Evolutionary conservation across 2,888 invertebrate genomes (phyloP).

Genomic region (Plebejus melissa): DNA sequence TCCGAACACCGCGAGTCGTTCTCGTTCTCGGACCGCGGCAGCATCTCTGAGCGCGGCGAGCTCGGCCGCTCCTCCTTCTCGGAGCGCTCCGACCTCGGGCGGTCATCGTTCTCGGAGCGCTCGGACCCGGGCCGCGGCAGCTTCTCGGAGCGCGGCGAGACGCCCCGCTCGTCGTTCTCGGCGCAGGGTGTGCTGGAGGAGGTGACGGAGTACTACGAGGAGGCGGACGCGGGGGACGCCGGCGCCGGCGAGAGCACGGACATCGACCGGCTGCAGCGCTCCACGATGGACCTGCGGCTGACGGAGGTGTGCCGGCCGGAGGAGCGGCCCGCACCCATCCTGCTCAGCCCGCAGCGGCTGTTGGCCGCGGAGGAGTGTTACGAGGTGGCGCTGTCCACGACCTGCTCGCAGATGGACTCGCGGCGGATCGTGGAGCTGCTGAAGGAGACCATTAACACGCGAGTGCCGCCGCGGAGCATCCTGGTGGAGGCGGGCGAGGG

Average conservation of each 20-base stretch:
- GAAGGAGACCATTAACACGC: conserved; percentile 87
- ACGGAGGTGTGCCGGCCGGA: conserved; percentile 63
- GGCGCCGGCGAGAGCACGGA: conserved; percentile 55
- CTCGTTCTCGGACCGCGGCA: conserved; percentile 70
- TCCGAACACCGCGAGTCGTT: conserved; percentile 71
- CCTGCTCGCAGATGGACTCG: conserved; percentile 88
- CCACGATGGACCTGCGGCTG: conserved; percentile 66
- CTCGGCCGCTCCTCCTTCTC: conserved; percentile 70
- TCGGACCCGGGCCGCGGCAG: conserved; percentile 72
- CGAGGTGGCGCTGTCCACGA: conserved; percentile 88
- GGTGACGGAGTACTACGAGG: conserved; percentile 66
- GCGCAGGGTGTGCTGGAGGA: conserved; percentile 69
- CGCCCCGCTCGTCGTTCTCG: conserved; percentile 68
- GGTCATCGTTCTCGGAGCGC: conserved; percentile 71
- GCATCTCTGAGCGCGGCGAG: conserved; percentile 70
- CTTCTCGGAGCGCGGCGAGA: conserved; percentile 70
- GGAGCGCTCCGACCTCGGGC: conserved; percentile 76
- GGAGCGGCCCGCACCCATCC: conserved; percentile 57
- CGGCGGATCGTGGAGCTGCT: conserved; percentile 89
- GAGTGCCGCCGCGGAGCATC: conserved; percentile 83
- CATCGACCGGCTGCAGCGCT: conserved; percentile 64
- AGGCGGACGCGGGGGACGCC: conserved; percentile 61
- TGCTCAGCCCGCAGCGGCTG: conserved; percentile 64
- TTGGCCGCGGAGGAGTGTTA: conserved; percentile 73
- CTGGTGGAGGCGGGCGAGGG: conserved; percentile 68